Evolutionary conservation across 2,888 invertebrate genomes (phyloP), one percentile per base, ranked within the genome.

Genomic region (Drosophila hamatofila): DNA sequence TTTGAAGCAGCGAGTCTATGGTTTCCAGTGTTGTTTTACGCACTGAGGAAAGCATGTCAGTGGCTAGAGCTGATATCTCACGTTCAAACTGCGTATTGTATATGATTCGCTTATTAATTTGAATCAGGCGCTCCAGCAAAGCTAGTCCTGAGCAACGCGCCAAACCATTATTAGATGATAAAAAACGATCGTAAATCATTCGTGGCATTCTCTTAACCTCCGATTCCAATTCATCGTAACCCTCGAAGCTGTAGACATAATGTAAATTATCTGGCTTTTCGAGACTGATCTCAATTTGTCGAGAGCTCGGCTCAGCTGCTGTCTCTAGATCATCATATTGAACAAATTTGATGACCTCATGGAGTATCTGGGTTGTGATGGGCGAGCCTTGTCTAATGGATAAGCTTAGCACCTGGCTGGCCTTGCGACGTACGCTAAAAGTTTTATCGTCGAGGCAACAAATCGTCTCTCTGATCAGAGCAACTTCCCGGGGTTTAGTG

Each of bases 11-110:
- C 3, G 83, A 75, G 52, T 93, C 92, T 2, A 92, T 79, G 46
- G 83, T 84, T 1, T 91, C 81, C 35, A 93, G 61, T 0, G 90
- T 83, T 54, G 92, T 81, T 62, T 90, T 92, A 1, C 92, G 90
- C 7, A 93, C 92, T 16, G 92, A 80, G 1, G 87, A 73, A 0
- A 91, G 83, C 6, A 81, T 78, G 57, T 93, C 92, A 12, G 80
- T 72, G 9, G 91, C 85, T n/a, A 91, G 67, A 7, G 71, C 63
- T 2, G 89, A 83, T 8, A 85, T 89, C 77, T 92, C 92, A 63
- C 83, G 74, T 18, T 92, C 92, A 70, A 92, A 93, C 65, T 91
- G 87, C 0, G 92, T 93, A 21, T 91, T 92, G 49, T 91, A 93
- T 21, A 93, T 90, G 7, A 92, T 87, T 18, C 91, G 68, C 0